These are phyloP conservation scores for Apis dorsata DNA, from an alignment of 1,140 invertebrate species.

Conservation along the genomic window DNA sequence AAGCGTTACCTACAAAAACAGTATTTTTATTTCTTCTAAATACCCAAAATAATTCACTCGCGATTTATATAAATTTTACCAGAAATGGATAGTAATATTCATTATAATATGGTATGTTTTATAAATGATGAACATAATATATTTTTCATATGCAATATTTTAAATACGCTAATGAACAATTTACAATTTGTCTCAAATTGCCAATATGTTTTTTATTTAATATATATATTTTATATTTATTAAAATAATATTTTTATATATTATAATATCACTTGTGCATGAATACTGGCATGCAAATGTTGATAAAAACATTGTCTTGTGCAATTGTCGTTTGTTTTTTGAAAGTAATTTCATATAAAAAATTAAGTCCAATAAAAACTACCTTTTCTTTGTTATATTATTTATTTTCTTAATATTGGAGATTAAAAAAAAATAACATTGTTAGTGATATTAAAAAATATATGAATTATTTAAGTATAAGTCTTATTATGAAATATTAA, in stretches of 20 bases:
- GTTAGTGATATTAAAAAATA: background rate
- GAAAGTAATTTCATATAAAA: background rate
- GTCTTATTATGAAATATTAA: background rate
- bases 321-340: conserved; percentile 11
- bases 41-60: conserved; percentile 23
- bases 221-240: background rate
- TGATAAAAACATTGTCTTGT: conserved; percentile 19
- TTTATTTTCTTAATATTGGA: background rate
- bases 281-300: background rate
- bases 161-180: conserved; percentile 10
- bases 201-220: conserved; percentile 17
- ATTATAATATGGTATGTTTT: conserved; percentile 69
- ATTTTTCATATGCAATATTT: conserved; percentile 17
- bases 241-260: background rate
- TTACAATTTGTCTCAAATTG: conserved; percentile 11
- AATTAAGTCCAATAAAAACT: conserved; percentile 8
- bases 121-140: conserved; percentile 30
- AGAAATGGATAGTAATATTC: conserved; percentile 64
- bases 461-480: background rate
- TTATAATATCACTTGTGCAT: background rate
- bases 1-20: conserved; percentile 34
- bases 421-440: background rate
- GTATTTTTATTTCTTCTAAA: conserved; percentile 25
- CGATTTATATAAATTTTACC: conserved; percentile 32
- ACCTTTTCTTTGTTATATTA: background rate